A percentile compares a stretch with the other conserved stretches of the same genome.
Evolutionary conservation across 2,888 invertebrate genomes (phyloP).

Genomic region (Aphodius sticticus): DNA sequence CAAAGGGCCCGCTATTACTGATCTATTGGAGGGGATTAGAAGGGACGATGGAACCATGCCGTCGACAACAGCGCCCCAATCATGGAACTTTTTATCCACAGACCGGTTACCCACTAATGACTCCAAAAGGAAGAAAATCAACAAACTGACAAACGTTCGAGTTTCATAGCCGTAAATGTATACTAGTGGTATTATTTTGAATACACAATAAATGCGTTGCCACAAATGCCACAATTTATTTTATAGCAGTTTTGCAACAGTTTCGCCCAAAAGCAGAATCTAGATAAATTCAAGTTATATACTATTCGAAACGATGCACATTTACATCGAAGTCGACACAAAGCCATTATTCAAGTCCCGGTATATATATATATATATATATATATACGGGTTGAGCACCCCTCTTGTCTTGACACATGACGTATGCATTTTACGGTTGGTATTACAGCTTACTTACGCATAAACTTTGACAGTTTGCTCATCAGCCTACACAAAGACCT

Average conservation of each 20-base stretch:
- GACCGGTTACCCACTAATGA: conserved; percentile 23
- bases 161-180: conserved; percentile 6
- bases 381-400: background rate
- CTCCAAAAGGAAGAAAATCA: conserved; percentile 18
- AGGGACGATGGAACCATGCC: conserved; percentile 29
- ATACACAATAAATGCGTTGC: conserved; percentile 4
- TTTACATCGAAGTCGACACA: background rate
- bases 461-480: conserved; percentile 4
- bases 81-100: conserved; percentile 37
- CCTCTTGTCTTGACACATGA: background rate
- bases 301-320: background rate
- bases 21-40: conserved; percentile 54
- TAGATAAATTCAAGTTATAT: conserved; percentile 4
- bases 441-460: background rate
- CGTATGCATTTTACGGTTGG: conserved; percentile 4
- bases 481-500: background rate
- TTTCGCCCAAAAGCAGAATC: background rate
- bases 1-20: conserved; percentile 53
- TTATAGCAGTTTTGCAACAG: background rate
- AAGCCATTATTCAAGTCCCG: background rate
- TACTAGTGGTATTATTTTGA: background rate
- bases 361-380: no score
- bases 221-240: background rate
- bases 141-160: conserved; percentile 26
- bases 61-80: conserved; percentile 25